Conservation (phyloP, 2,113 vertebrate genomes). For the Cavia porcellus region DNA sequence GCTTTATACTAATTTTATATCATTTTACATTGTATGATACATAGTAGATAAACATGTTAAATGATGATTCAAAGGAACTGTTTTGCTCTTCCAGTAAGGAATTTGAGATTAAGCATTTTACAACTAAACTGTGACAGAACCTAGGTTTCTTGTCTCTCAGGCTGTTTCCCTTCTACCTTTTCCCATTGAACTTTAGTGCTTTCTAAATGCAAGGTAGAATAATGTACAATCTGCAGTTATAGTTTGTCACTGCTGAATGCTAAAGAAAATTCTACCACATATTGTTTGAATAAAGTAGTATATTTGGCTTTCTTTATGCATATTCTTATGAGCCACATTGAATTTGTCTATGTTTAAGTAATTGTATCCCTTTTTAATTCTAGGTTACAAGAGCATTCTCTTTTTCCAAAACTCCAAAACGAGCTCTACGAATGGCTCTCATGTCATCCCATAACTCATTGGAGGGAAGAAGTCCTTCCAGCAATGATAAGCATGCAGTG, state of each 20-base stretch:
- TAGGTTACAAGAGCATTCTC: constrained; percentile 98
- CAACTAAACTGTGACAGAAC: background rate
- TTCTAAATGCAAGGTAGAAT: background rate
- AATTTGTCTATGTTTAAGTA: constrained; percentile 60
- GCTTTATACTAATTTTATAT: background rate
- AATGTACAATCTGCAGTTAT: background rate
- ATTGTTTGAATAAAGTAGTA: background rate
- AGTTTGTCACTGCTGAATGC: constrained; percentile 4
- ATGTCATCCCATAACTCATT: constrained; percentile 90
- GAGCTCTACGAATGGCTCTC: constrained; percentile 94
- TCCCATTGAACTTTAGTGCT: background rate
- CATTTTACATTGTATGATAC: background rate
- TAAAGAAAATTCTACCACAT: background rate
- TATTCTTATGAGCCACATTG: constrained; percentile 25
- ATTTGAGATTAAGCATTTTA: background rate
- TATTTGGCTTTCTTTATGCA: background rate
- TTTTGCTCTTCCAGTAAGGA: constrained; percentile 33
- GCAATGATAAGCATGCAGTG: constrained; percentile 85
- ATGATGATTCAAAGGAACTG: constrained; percentile 31
- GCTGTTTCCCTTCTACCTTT: background rate
- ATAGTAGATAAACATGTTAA: background rate
- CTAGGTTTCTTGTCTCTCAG: background rate
- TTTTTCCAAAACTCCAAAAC: constrained; percentile 98
- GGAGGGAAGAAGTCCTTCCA: constrained; percentile 91
- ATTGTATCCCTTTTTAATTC: constrained; percentile 16